Evolutionary conservation across 2,888 invertebrate genomes (phyloP), one percentile per base, ranked within the genome.

Genomic region (Nasonia oneida): DNA sequence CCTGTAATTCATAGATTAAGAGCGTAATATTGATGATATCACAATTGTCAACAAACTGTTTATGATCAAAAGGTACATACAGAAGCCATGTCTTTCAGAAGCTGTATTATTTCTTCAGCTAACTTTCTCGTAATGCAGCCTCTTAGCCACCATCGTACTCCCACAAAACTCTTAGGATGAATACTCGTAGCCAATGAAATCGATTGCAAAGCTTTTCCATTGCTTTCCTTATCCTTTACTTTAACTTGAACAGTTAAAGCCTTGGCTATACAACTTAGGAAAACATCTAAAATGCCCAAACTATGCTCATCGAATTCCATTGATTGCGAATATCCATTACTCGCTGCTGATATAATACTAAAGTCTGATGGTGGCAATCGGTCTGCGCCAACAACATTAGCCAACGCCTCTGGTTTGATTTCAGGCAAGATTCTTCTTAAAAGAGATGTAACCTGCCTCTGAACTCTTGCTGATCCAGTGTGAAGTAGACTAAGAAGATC

Each of bases 391-490:
- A 98, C 94, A 8, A 98, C 96, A 85, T 96, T 96, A 0, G 97
- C 96, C 91, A 99, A 96, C 81, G 95, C 96, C 89, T 96, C 96
- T 0, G 99, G 99, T 0, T 97, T 95, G 73, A 99, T 97, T 94
- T 98, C 98, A 0, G 97, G 97, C 57, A 99, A 94, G 92, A 99
- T 98, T 90, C 99, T 95, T 74, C 98, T 95, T 39, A 99, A 92
- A 33, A 99, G 94, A 0, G 98, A 96, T 83, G 98, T 98, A 0
- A 98, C 97, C 95, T 99, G 99, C 93, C 99, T 95, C 92, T 99
- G 99, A 0, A 99, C 98, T 85, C 99, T 95, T 81, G 98, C 98
- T 90, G 98, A 98, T 84, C 98, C 98, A 0, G 98, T 98, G 91
- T 99, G 99, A 50, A 99, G 94, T 10, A 99, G 94, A 87, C 97